phyloP scores from a whole-genome alignment of 2,113 vertebrate species.

The Oncorhynchus keta region DNA sequence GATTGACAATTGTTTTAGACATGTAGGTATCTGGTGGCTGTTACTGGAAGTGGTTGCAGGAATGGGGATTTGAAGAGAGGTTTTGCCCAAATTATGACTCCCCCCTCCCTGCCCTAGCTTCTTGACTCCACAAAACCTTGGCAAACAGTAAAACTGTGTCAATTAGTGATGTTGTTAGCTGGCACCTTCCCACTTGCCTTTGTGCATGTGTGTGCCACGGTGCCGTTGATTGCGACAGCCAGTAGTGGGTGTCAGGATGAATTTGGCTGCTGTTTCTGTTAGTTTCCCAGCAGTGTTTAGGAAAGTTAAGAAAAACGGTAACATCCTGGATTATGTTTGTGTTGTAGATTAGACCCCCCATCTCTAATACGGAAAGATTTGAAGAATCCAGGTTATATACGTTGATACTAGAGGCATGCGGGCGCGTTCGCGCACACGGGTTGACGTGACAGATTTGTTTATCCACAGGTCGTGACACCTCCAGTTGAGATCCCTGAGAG shows the following conservation, averaged over 20 bases:
- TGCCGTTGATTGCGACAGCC: background rate
- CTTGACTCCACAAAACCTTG: background rate
- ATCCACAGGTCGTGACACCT: background rate
- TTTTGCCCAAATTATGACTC: background rate
- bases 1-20: too few relatives aligned
- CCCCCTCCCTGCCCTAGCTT: background rate
- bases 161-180: too few relatives aligned
- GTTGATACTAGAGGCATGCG: constrained; percentile 12
- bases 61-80: background rate
- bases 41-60: background rate
- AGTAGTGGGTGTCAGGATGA: background rate
- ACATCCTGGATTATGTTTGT: constrained; percentile 16
- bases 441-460: constrained; percentile 23
- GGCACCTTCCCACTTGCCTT: background rate
- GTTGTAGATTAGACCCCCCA: constrained; percentile 13
- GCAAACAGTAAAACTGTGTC: too few relatives aligned
- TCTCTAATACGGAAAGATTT: constrained; percentile 1
- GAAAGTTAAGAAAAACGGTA: background rate
- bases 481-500: background rate
- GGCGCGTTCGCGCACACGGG: background rate
- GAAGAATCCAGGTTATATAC: constrained; percentile 20
- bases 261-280: background rate
- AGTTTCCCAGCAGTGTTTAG: constrained; percentile 1
- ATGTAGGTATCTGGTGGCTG: background rate
- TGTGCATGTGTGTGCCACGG: constrained; percentile 1